Evolutionary conservation across 2,113 vertebrate species (phyloP), one percentile per base, ranked within the genome.

Genomic region (Sapayoa aenigma): DNA sequence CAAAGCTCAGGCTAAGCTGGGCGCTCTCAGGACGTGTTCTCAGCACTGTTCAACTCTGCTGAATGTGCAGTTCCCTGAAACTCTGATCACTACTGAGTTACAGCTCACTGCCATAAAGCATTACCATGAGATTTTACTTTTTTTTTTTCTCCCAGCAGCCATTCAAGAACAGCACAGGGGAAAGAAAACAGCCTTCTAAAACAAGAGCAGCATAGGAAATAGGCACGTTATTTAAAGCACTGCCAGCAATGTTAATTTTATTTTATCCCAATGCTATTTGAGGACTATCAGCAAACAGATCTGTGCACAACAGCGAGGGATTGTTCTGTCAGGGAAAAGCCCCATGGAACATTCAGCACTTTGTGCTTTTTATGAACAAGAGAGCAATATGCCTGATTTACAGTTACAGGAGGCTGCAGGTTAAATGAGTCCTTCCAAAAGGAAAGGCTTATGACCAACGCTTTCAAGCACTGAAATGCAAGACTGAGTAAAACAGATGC

Each of bases 1-100:
- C 74, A 88, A 96, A 95, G 83, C 73, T 78, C 67, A 80, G 49
- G 85, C 75, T 96, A 92, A 96, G 85, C 87, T 85, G 92, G 65
- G 75, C 0, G 1, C 49, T 88, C 89, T 90, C 85, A 76, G 88
- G 76, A 92, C 2, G 5, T 41, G 67, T 77, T 88, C 84, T 94
- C 83, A 88, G 91, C 82, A 47, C 44, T 67, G 69, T 41, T 73
- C 1, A 12, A 47, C 72, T 95, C 60, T 67, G 87, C 89, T 94
- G 96, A 97, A 84, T 73, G 50, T 56, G 94, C 90, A 92, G 71
- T 93, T 94, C 90, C 56, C 67, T 19, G 41, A 68, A 77, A 69
- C 66, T 67, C 75, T 63, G 50, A 93, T 84, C 93, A 89, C 92
- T 83, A 20, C 47, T 82, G 56, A 84, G 30, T 82, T 84, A 81